A percentile compares a stretch with the other conserved stretches of the same genome.
These are phyloP conservation scores for Leptopilina syphax DNA, from an alignment of 2,888 invertebrate genomes.

Conservation along the genomic window DNA sequence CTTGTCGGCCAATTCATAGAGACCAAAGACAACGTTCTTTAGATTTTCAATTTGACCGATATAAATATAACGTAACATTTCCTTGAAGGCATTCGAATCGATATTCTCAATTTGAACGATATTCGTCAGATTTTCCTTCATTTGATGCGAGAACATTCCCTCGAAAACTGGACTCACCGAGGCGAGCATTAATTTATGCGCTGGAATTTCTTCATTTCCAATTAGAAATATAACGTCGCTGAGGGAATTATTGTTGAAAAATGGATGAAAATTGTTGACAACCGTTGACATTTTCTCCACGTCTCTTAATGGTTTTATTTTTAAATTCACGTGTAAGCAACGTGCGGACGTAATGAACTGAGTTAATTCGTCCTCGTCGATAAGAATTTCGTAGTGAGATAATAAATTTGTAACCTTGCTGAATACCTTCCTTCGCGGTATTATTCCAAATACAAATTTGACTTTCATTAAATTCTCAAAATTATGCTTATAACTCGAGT, in stretches of 20 bases:
- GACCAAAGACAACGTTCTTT: constrained; percentile 10
- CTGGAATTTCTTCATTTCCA: constrained; percentile 5
- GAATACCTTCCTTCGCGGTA: too few relatives aligned
- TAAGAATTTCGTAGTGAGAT: background rate
- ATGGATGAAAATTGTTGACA: background rate
- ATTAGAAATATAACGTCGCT: constrained; percentile 20
- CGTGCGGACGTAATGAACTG: background rate
- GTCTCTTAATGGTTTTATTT: background rate
- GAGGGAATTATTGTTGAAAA: background rate
- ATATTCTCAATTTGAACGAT: background rate
- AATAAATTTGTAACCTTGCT: too few relatives aligned
- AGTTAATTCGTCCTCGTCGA: background rate
- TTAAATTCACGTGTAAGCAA: background rate
- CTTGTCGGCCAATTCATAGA: constrained; percentile 20
- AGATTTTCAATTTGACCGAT: constrained; percentile 40
- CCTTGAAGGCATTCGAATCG: constrained; percentile 9
- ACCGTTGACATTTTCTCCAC: background rate
- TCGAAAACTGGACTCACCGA: constrained; percentile 23
- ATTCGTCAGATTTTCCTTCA: constrained; percentile 27
- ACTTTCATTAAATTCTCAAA: too few relatives aligned
- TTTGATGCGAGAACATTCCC: constrained; percentile 5
- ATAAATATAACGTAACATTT: constrained; percentile 42
- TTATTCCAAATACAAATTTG: too few relatives aligned
- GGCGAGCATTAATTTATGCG: constrained; percentile 29
- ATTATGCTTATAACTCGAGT: too few relatives aligned